Conservation (phyloP, 2,113 vertebrate genomes). For the Rhynchomys soricoides region DNA sequence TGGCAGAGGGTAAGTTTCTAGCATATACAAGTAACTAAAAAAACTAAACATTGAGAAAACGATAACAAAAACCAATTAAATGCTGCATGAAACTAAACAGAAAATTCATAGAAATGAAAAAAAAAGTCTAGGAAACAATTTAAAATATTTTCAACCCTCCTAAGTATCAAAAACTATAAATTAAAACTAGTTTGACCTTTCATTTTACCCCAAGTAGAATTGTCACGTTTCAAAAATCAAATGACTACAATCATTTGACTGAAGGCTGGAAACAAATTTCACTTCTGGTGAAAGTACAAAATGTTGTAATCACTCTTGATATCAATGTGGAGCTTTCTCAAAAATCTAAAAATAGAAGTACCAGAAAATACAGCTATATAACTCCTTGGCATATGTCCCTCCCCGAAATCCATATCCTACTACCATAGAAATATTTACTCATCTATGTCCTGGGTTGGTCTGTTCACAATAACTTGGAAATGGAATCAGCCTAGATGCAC, state of each 20-base stretch:
- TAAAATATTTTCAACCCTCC: background rate
- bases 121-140: background rate
- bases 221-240: background rate
- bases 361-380: background rate
- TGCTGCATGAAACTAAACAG: background rate
- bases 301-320: background rate
- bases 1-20: background rate
- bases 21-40: background rate
- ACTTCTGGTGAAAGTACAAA: background rate
- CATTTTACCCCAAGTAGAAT: background rate
- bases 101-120: background rate
- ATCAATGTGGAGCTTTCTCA: background rate
- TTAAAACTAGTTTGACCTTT: background rate
- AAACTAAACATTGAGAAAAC: background rate
- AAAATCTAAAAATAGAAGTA: background rate
- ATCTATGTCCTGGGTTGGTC: background rate
- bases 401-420: background rate
- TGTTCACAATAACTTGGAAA: background rate
- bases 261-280: background rate
- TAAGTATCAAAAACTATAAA: background rate
- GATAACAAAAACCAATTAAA: background rate
- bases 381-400: background rate
- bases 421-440: background rate
- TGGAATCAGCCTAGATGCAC: background rate
- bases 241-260: background rate